phyloP scores from a whole-genome alignment of 2,113 vertebrate genomes.

The Xenus cinereus region DNA sequence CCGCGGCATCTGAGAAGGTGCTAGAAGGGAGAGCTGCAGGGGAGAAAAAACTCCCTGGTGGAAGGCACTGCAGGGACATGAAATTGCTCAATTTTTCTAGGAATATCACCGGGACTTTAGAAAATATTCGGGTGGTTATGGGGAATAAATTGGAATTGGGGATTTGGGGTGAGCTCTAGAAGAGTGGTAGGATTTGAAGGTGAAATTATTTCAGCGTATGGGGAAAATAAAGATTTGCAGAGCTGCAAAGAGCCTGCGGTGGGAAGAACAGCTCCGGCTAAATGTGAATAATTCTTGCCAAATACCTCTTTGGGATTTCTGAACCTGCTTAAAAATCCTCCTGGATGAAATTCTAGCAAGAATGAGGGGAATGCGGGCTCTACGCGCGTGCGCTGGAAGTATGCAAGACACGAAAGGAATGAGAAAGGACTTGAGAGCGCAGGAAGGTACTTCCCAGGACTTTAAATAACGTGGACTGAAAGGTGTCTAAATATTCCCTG shows the following conservation, averaged over 20 bases:
- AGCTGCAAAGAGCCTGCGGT: rapidly evolving
- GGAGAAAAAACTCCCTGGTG: too few species aligned
- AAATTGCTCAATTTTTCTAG: neutral
- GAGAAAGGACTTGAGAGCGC: neutral
- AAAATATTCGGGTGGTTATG: too few species aligned
- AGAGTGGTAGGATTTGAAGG: neutral
- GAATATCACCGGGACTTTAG: neutral
- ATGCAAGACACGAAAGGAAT: neutral
- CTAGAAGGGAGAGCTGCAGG: neutral
- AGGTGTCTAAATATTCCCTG: neutral
- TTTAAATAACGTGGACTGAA: neutral
- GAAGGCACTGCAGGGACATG: neutral
- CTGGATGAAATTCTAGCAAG: neutral
- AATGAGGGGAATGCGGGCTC: neutral
- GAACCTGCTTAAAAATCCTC: neutral
- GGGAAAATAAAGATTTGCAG: neutral
- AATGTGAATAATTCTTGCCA: neutral
- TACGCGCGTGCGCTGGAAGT: rapidly evolving
- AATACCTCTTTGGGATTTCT: neutral
- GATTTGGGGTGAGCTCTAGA: neutral
- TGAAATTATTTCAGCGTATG: rapidly evolving
- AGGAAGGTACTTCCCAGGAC: neutral
- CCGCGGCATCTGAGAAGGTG: rapidly evolving
- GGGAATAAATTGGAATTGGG: neutral
- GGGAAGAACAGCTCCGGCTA: rapidly evolving